These are phyloP conservation scores for Melanostoma scalare DNA, from an alignment of 2,888 invertebrate species.

Conservation along the genomic window DNA sequence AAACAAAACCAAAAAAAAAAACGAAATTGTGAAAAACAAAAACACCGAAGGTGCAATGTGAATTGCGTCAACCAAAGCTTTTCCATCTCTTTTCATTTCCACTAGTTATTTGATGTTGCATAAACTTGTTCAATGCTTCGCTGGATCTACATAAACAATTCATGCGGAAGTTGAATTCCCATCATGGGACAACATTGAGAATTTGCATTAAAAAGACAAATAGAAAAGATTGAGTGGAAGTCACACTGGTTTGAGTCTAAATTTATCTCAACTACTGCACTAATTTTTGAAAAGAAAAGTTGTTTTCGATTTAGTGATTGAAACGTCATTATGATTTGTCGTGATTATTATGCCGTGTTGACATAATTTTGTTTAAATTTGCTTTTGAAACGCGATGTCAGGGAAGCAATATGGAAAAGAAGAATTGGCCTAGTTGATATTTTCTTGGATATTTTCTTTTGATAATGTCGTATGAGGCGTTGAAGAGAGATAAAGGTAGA, in stretches of 20 bases:
- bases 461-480: too few species aligned
- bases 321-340: too few species aligned
- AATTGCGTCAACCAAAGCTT: not conserved
- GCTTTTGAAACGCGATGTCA: too few species aligned
- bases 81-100: not conserved
- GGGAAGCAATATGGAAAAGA: too few species aligned
- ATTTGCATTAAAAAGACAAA: not conserved
- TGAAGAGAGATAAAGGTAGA: too few species aligned
- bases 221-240: not conserved
- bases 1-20: not conserved
- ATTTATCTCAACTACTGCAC: slow-evolving; percentile 16
- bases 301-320: slow-evolving; percentile 5
- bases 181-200: not conserved
- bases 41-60: not conserved
- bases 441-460: too few species aligned
- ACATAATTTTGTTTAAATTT: too few species aligned
- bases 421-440: too few species aligned
- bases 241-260: slow-evolving; percentile 1
- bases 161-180: slow-evolving; percentile 6
- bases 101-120: not conserved
- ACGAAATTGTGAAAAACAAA: not conserved
- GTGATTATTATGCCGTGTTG: too few species aligned
- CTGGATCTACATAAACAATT: slow-evolving; percentile 14
- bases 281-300: not conserved
- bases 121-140: slow-evolving; percentile 2